Conservation (phyloP, 2,113 vertebrate genomes). For the Noctilio leporinus region DNA sequence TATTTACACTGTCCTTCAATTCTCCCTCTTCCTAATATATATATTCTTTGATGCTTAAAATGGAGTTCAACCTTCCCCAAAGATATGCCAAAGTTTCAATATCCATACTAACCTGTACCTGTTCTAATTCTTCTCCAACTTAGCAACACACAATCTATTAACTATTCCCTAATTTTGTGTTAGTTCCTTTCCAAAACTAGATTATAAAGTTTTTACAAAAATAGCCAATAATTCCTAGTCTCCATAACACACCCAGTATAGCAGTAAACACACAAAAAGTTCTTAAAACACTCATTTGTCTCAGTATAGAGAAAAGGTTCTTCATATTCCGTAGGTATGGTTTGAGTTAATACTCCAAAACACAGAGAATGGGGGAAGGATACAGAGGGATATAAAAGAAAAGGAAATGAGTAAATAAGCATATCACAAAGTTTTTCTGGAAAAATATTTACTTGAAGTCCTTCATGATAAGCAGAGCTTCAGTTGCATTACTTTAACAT, state of each 20-base stretch:
- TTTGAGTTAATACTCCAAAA: not conserved
- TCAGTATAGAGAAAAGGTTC: not conserved
- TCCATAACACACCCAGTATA: not conserved
- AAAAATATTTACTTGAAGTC: slow-evolving; percentile 35
- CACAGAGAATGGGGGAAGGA: not conserved
- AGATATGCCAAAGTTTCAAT: not conserved
- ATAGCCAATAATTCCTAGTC: not conserved
- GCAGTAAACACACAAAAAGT: not conserved
- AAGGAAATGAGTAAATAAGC: not conserved
- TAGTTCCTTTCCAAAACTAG: not conserved
- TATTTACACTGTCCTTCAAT: not conserved
- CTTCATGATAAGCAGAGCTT: not conserved
- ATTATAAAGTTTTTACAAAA: slow-evolving; percentile 7
- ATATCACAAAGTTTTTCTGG: not conserved
- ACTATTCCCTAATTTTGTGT: not conserved
- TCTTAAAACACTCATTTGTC: not conserved
- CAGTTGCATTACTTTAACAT: slow-evolving; percentile 26
- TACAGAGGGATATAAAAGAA: not conserved
- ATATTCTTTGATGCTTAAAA: not conserved
- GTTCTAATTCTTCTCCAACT: not conserved
- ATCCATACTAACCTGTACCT: not conserved
- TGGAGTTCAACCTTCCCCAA: not conserved
- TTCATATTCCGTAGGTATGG: not conserved
- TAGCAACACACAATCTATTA: not conserved
- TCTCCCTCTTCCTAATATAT: not conserved